Conservation (phyloP, 2,888 invertebrate genomes). For the Meandrusa payeni region DNA sequence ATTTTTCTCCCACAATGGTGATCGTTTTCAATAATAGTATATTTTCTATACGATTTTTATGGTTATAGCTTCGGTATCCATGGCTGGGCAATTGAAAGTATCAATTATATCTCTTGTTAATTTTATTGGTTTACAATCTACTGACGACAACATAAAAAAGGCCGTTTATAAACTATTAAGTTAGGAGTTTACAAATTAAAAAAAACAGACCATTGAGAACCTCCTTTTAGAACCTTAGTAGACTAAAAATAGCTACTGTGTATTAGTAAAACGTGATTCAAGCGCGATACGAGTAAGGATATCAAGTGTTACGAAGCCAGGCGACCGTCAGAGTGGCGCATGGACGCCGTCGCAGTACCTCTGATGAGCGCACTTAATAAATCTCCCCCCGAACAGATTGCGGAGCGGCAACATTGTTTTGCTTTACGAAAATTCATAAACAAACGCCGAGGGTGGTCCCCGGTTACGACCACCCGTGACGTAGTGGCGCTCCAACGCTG, state of each 20-base stretch:
- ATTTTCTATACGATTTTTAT: no score
- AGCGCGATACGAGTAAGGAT: background rate
- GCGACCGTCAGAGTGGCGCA: slow-evolving; percentile 4
- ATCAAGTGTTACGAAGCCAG: background rate
- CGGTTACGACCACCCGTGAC: slow-evolving; percentile 58
- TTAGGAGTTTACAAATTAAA: no score
- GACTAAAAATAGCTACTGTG: background rate
- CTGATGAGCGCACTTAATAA: slow-evolving; percentile 15
- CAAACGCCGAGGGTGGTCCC: slow-evolving; percentile 47
- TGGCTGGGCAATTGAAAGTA: no score
- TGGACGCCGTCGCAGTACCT: background rate
- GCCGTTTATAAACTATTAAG: no score
- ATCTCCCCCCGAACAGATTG: slow-evolving; percentile 12
- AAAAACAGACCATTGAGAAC: no score
- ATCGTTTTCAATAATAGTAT: no score
- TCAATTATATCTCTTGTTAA: no score
- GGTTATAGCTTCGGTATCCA: no score
- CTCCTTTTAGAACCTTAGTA: no score
- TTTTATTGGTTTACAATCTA: no score
- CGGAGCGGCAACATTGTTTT: slow-evolving; percentile 36
- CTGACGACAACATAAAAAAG: no score
- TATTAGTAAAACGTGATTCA: background rate
- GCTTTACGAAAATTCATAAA: slow-evolving; percentile 59
- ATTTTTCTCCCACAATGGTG: no score
- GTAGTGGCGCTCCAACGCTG: slow-evolving; percentile 42